A percentile compares a stretch with the other conserved stretches of the same genome.
phyloP scores from a whole-genome alignment of 2,113 vertebrate species.

The Alethe castanea region DNA sequence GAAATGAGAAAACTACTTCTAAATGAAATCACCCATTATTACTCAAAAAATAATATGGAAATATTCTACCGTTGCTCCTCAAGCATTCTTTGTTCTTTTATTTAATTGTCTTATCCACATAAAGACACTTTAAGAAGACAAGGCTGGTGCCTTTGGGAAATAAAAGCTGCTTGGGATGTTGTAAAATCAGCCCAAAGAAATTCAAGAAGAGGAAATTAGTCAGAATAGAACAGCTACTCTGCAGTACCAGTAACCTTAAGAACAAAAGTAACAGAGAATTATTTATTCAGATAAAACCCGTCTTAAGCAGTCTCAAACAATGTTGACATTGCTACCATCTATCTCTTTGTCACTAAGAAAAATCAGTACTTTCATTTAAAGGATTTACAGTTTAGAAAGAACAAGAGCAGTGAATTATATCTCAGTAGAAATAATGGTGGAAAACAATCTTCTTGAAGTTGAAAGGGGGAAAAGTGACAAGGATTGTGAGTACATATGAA shows the following conservation, averaged over 20 bases:
- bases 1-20: background rate
- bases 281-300: conserved; percentile 48
- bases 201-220: background rate
- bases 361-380: conserved; percentile 31
- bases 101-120: background rate
- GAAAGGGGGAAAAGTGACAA: background rate
- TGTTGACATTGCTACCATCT: conserved; percentile 29
- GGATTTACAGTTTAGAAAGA: background rate
- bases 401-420: background rate
- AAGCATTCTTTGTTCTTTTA: conserved; percentile 18
- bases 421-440: background rate
- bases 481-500: background rate
- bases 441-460: background rate
- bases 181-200: conserved; percentile 3
- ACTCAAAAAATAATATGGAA: background rate
- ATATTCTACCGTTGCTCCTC: background rate
- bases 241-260: conserved; percentile 54
- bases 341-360: conserved; percentile 27
- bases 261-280: conserved; percentile 60
- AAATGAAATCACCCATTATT: background rate
- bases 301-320: conserved; percentile 40
- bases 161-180: background rate
- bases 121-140: conserved; percentile 18
- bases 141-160: background rate
- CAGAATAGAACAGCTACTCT: background rate